Percentiles rank a stretch among this genome's conserved stretches.
Conservation (phyloP, 2,113 vertebrate genomes). For the Poeciliopsis retropinna region DNA sequence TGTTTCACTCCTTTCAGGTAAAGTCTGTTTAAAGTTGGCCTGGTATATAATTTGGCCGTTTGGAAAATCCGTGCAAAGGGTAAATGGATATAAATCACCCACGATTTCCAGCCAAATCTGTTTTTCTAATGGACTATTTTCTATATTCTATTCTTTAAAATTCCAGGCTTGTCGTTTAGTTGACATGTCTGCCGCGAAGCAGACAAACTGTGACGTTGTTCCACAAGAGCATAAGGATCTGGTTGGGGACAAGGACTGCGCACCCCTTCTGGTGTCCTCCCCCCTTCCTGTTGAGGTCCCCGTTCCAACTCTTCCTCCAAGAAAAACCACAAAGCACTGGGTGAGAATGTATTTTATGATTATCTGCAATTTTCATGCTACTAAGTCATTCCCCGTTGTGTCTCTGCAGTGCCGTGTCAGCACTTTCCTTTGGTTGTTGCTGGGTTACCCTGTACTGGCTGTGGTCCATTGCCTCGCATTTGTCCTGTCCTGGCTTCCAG, state of each 20-base stretch:
- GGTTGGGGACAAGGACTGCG: slow-evolving; percentile 67
- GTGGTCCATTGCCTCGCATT: slow-evolving; percentile 81
- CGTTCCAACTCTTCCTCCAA: slow-evolving; percentile 11
- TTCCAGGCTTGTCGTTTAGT: slow-evolving; percentile 53
- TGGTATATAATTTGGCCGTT: slow-evolving; percentile 88
- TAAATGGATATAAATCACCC: slow-evolving; percentile 24
- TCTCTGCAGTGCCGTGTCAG: slow-evolving; percentile 65
- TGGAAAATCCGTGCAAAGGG: slow-evolving; percentile 82
- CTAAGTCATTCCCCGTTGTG: not conserved
- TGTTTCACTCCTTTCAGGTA: slow-evolving; percentile 55
- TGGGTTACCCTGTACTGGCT: slow-evolving; percentile 77
- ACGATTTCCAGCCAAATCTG: not conserved
- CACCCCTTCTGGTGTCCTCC: slow-evolving; percentile 64
- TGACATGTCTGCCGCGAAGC: slow-evolving; percentile 45
- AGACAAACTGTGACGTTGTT: slow-evolving; percentile 47
- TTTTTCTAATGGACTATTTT: not conserved
- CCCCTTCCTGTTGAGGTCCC: slow-evolving; percentile 43
- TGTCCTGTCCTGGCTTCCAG: slow-evolving; percentile 79
- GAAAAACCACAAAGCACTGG: slow-evolving; percentile 44
- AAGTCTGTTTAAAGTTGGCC: slow-evolving; percentile 79
- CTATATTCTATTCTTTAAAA: not conserved
- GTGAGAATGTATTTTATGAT: slow-evolving; percentile 12
- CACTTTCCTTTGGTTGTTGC: slow-evolving; percentile 73
- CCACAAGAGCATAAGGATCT: slow-evolving; percentile 54
- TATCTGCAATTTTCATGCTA: not conserved